phyloP scores from a whole-genome alignment of 2,797 vertebrate genomes.

The Neosalanx taihuensis region DNA sequence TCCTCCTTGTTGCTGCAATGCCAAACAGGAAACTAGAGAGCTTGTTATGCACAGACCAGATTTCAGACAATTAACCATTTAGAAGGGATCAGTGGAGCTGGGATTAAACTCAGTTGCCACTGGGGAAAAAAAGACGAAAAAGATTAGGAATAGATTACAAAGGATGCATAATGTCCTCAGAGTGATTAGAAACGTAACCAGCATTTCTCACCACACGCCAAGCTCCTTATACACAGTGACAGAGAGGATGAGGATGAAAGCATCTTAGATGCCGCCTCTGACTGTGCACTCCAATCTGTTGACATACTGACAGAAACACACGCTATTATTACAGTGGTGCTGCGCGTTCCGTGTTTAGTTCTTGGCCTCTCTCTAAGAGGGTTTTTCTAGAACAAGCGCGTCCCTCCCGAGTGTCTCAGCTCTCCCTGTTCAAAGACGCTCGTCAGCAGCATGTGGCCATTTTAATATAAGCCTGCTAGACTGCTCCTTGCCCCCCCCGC shows the following conservation, averaged over 20 bases:
- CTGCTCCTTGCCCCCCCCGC: constrained; percentile 31
- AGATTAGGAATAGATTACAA: constrained; percentile 66
- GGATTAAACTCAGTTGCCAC: constrained; percentile 56
- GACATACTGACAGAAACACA: constrained; percentile 23
- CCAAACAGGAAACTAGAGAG: constrained; percentile 26
- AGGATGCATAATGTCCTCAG: constrained; percentile 47
- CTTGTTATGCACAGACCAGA: constrained; percentile 53
- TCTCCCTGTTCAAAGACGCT: constrained; percentile 43
- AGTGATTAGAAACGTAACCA: constrained; percentile 56
- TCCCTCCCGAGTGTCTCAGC: constrained; percentile 33
- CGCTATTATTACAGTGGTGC: constrained; percentile 24
- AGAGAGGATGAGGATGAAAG: constrained; percentile 15
- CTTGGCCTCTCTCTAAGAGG: constrained; percentile 18
- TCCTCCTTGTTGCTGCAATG: constrained; percentile 33
- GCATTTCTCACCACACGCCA: constrained; percentile 26
- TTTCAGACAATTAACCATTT: constrained; percentile 66
- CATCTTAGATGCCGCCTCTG: constrained; percentile 11
- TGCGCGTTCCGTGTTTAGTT: constrained; percentile 29
- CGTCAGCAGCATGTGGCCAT: constrained; percentile 53
- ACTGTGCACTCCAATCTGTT: constrained; percentile 1
- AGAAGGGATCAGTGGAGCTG: constrained; percentile 61
- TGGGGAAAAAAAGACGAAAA: constrained; percentile 57
- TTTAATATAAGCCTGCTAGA: constrained; percentile 52
- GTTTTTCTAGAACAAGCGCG: constrained; percentile 21
- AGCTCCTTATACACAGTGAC: no score